Base-by-base conservation (phyloP, 2,888 invertebrate species). In the Luffia ferchaultella region DNA sequence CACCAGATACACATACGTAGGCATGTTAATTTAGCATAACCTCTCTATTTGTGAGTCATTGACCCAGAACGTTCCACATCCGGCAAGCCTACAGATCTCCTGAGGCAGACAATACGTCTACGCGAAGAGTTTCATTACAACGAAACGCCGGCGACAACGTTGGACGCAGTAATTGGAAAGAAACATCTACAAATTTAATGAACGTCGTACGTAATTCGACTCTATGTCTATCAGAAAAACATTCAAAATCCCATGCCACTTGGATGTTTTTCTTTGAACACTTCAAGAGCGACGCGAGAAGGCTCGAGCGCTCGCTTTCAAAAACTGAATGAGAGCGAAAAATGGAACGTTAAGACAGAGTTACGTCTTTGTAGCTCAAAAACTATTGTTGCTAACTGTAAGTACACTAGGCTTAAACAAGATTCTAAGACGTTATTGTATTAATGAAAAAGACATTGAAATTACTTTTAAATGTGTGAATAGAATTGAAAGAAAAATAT, bases 271-370 rank as follows among this genome's bases (percentile, higher is more conserved):
- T 43, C 16, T 43, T 16, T n/a, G 43, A 16, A 43, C 7, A 5
- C 16, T 16, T n/a, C n/a, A 43, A n/a, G 5, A n/a, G 7, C 3
- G n/a, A 43, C 7, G 5, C 17, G 5, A 45, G 45, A 18, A 48
- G 48, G 48, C 65, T 67, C 60, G 62, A 68, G 64, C 46, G 64
- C 50, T 50, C 60, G 64, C 67, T 67, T 66, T 54, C 62, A 62
- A 63, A 64, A 67, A 66, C 63, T 64, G 66, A 66, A 68, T 62
- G 66, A 61, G 68, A 66, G 65, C 63, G 65, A 62, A 65, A 67
- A 67, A 67, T 63, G 63, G 63, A 63, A 62, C 52, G 58, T 58
- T 43, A 49, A 16, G 49, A 20, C 43, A 16, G 30, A n/a, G n/a
- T n/a, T n/a, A n/a, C n/a, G n/a, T n/a, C n/a, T n/a, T n/a, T 12